Conservation (phyloP, 2,888 invertebrate species). For the Scotopteryx bipunctaria region DNA sequence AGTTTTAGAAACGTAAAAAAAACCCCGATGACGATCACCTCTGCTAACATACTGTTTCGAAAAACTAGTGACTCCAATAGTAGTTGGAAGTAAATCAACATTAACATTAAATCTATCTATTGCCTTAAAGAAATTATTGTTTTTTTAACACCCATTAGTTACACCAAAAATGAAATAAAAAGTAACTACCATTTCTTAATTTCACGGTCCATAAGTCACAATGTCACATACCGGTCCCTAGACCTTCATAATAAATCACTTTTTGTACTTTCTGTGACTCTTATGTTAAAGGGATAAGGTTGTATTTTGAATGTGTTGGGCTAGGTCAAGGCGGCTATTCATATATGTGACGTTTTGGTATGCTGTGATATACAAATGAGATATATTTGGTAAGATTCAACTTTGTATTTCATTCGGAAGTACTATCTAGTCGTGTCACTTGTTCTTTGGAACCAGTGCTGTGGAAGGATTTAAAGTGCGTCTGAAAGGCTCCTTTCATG, state of each 20-base stretch:
- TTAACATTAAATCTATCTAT: too few species aligned
- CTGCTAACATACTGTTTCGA: too few species aligned
- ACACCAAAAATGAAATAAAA: conserved; percentile 10
- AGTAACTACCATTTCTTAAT: conserved; percentile 24
- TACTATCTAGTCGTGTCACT: too few species aligned
- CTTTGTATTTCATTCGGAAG: background rate
- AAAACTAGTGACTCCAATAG: too few species aligned
- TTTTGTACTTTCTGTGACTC: conserved; percentile 4
- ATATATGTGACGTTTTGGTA: conserved; percentile 22
- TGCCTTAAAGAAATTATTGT: too few species aligned
- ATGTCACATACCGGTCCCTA: conserved; percentile 22
- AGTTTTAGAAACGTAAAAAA: too few species aligned
- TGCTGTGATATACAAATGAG: conserved; percentile 8
- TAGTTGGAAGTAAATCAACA: background rate
- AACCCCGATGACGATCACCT: too few species aligned
- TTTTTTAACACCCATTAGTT: background rate
- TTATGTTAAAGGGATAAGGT: conserved; percentile 19
- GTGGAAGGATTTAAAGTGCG: too few species aligned
- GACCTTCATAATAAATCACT: conserved; percentile 29
- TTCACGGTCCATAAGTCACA: conserved; percentile 30
- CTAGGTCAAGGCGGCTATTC: conserved; percentile 24
- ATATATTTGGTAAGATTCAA: background rate
- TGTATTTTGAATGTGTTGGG: conserved; percentile 15
- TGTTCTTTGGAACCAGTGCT: too few species aligned
- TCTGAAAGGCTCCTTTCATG: too few species aligned